These are phyloP conservation scores for Cotesia typhae DNA, from an alignment of 1,140 invertebrate species.

Conservation along the genomic window DNA sequence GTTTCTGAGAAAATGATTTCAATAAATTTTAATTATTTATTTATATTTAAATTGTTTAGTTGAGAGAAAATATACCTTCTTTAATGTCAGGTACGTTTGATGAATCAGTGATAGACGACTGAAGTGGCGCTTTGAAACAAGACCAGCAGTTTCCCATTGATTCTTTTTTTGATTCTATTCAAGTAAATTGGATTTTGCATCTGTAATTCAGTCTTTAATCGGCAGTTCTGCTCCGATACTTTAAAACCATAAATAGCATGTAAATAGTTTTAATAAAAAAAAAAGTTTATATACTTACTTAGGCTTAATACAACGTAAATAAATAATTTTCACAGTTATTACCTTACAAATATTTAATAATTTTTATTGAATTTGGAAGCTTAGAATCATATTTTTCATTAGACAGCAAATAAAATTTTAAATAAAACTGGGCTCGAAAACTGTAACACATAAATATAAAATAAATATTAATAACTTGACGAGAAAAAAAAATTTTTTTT, in stretches of 20 bases:
- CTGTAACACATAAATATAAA: too few relatives aligned
- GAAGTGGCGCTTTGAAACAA: conserved; percentile 77
- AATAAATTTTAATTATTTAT: conserved; percentile 48
- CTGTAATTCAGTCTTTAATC: conserved; percentile 63
- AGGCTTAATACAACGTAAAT: too few relatives aligned
- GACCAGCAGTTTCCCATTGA: conserved; percentile 84
- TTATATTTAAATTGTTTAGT: not conserved
- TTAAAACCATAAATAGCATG: conserved; percentile 47
- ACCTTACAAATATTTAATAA: not conserved
- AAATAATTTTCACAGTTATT: not conserved
- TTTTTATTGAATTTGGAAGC: too few relatives aligned
- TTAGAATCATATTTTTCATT: too few relatives aligned
- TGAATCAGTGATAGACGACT: conserved; percentile 68
- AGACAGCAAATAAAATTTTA: too few relatives aligned
- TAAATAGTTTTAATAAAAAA: too few relatives aligned
- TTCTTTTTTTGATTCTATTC: conserved; percentile 63
- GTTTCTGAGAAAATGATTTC: conserved; percentile 60
- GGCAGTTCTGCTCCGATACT: conserved; percentile 53
- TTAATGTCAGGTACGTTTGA: conserved; percentile 67
- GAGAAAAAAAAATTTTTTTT: too few relatives aligned
- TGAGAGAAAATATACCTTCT: conserved; percentile 67
- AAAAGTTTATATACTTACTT: too few relatives aligned
- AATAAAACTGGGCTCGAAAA: too few relatives aligned
- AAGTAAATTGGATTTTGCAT: conserved; percentile 59
- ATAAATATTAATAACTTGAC: too few relatives aligned